phyloP scores from a whole-genome alignment of 2,797 vertebrate species.

The Bradypodion ventrale region DNA sequence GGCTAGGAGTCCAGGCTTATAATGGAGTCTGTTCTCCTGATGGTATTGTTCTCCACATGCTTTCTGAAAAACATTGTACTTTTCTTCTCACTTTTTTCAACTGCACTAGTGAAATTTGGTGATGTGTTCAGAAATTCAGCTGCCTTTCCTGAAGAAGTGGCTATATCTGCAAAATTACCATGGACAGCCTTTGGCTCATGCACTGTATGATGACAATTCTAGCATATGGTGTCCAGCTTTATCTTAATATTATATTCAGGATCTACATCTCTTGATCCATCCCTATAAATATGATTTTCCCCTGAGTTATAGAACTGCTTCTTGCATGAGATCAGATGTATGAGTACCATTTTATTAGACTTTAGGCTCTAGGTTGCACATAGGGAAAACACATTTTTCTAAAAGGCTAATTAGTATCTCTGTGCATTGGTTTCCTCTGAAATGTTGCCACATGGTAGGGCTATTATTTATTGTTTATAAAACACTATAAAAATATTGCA shows the following conservation, averaged over 20 bases:
- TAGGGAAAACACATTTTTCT: constrained; percentile 44
- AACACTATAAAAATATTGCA: constrained; percentile 1
- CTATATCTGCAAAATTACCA: no score
- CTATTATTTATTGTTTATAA: constrained; percentile 50
- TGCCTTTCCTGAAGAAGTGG: no score
- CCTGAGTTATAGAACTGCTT: background rate
- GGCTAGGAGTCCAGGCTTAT: no score
- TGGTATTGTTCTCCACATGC: no score
- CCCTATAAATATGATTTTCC: no score
- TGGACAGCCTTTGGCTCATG: no score
- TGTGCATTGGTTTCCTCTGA: constrained; percentile 35
- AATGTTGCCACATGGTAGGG: constrained; percentile 33
- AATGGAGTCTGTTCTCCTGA: no score
- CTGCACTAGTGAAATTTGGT: no score
- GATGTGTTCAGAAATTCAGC: no score
- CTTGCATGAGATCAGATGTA: background rate
- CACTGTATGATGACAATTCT: background rate
- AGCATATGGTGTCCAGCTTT: no score
- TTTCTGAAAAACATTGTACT: no score
- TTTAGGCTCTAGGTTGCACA: constrained; percentile 17
- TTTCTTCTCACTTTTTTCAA: no score
- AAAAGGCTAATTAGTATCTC: constrained; percentile 7
- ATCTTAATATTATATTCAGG: background rate
- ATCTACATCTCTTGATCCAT: background rate
- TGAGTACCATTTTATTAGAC: constrained; percentile 8